Base-by-base conservation (phyloP, 1,140 invertebrate genomes). In the Lepidurus arcticus region DNA sequence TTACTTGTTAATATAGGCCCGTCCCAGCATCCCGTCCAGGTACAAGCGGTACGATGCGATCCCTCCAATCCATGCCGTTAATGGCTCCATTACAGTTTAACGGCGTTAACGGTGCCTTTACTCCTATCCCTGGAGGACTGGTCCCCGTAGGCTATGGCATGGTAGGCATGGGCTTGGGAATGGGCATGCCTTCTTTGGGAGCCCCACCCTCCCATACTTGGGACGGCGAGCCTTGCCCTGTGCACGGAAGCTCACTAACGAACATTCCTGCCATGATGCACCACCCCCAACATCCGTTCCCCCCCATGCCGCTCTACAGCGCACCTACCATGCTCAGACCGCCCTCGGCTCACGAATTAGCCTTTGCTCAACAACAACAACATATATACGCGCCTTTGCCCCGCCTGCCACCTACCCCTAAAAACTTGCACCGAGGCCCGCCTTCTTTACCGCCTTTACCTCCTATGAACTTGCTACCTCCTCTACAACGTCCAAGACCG, bases 191-290 rank as follows among this genome's bases (percentile, higher is more conserved):
- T 21, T 65, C 53, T 26, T 21, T 45, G 1, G 74, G 44, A 13
- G 75, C 75, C 6, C 13, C 73, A 7, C 44, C 77, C 3, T 34
- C 77, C 10, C 44, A 53, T 44, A 80, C 79, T 0, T 80, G 79
- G 79, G 76, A 80, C 47, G 79, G 79, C 16, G 79, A 80, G 26
- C 79, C 79, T 11, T 80, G 79, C 42, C 79, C 79, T 7, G 79
- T 80, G 42, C 79, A 80, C 44, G 79, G 79, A 1, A 21, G 5
- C 0, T 76, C 78, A 7, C 73, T 78, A 44, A 42, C 78, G 7
- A 65, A 65, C 53, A 65, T 65, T 65, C 53, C 53, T 7, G 53
- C 53, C 6, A 65, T 65, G 53, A n/a, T 65, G 34, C 2, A 21
- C 53, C 53, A 21, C 9, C 53, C 53, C 2, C 53, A 34, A 34